phyloP scores from a whole-genome alignment of 2,888 invertebrate genomes.

The Xanthia icteritia region DNA sequence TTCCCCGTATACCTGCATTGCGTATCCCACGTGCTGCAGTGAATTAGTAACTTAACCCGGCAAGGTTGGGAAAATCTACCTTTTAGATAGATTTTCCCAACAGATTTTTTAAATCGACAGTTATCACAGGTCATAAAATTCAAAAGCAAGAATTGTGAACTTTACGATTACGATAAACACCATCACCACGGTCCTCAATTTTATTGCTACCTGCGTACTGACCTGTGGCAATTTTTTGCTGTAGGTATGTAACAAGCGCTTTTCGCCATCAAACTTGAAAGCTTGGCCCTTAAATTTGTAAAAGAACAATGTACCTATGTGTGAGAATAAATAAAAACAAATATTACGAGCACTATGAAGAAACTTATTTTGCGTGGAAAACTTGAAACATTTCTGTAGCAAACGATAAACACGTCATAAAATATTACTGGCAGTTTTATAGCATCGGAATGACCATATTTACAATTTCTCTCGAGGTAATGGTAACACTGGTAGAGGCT shows the following conservation, averaged over 20 bases:
- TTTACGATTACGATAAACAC: neutral
- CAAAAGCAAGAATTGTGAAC: neutral
- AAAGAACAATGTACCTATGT: too few species aligned
- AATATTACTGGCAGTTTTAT: slow-evolving; percentile 27
- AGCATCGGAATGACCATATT: slow-evolving; percentile 21
- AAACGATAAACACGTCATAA: slow-evolving; percentile 25
- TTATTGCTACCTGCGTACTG: neutral
- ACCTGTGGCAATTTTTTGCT: too few species aligned
- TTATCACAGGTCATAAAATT: neutral
- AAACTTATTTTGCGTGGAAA: neutral
- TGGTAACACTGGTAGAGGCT: slow-evolving; percentile 34
- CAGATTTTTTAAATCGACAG: neutral
- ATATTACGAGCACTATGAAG: neutral
- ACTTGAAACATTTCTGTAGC: neutral
- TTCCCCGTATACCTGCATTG: slow-evolving; percentile 29
- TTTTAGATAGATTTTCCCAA: too few species aligned
- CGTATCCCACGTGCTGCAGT: neutral
- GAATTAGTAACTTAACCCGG: neutral
- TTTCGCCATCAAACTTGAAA: too few species aligned
- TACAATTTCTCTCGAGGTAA: slow-evolving; percentile 39
- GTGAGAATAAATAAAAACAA: too few species aligned
- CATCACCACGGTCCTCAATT: neutral
- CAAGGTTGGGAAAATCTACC: neutral
- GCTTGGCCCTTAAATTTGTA: too few species aligned
- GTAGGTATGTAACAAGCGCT: too few species aligned